Base-by-base conservation (phyloP, 1,140 invertebrate genomes). In the Anadara kagoshimensis region DNA sequence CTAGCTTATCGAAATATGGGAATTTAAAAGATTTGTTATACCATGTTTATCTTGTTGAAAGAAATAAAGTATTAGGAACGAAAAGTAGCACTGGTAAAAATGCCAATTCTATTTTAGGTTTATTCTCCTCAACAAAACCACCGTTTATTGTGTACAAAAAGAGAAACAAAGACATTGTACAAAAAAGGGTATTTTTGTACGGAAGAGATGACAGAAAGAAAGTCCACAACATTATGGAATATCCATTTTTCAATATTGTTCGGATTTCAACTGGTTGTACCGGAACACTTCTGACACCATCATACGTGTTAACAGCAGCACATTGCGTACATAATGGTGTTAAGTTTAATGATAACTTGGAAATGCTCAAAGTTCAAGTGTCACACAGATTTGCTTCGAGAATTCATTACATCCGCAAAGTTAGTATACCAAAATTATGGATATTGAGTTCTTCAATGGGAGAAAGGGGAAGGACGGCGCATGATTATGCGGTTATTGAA, bases 281-380 rank as follows among this genome's bases (percentile, higher is more conserved):
- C 1, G 84, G 84, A 18, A 85, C 84, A 0, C 79, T 85, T 20
- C 72, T 85, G 0, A 81, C 84, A 16, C 80, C 84, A 1, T 68
- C 65, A 2, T 81, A 78, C 44, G 81, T 85, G 11, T 64, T 85
- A 16, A 85, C 84, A 2, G 84, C 84, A 20, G 84, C 84, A 11
- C 84, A 85, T 59, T 85, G 84, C 62, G 79, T 85, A 26, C 84
- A 85, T 56, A 70, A 79, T 44, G 84, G 84, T 3, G 41, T 68
- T 10, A 63, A 70, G 22, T 83, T 81, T 63, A 74, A 67, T 43
- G 29, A 75, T 45, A 80, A 81, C 43, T 69, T 82, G 56, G 69
- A 82, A 64, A 76, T 78, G 69, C 71, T 85, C 36, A 83, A 82
- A 75, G 69, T 85, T n/a, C 68, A 78, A 54, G 73, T 85, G 14